Percentiles rank a stretch among this genome's conserved stretches.
These are phyloP conservation scores for Microtus oregoni DNA, from an alignment of 2,113 vertebrate species.

Conservation along the genomic window DNA sequence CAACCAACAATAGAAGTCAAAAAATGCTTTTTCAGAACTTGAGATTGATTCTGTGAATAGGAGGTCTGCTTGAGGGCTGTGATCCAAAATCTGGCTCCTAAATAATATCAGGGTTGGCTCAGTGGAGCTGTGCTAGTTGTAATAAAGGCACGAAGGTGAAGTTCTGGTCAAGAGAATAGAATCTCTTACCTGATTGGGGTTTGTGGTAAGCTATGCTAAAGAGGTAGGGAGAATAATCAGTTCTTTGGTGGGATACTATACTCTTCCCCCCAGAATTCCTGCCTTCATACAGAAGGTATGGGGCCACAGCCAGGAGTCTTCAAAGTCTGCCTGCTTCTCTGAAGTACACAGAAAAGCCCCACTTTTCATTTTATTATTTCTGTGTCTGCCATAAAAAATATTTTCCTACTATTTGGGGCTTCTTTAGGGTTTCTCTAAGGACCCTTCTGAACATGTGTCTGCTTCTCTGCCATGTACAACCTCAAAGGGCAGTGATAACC, in stretches of 20 bases:
- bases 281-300: not conserved
- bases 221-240: not conserved
- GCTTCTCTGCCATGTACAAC: no score
- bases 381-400: not conserved
- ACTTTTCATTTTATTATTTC: not conserved
- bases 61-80: not conserved
- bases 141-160: not conserved
- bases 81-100: not conserved
- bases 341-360: not conserved
- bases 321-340: not conserved
- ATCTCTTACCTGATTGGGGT: not conserved
- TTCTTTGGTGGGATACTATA: not conserved
- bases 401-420: not conserved
- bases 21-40: not conserved
- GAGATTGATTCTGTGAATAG: not conserved
- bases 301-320: not conserved
- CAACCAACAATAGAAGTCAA: not conserved
- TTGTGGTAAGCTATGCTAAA: not conserved
- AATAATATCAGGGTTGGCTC: not conserved
- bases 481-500: not conserved
- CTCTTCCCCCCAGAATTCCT: not conserved
- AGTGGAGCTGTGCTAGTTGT: not conserved
- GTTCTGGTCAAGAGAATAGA: not conserved
- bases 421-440: not conserved
- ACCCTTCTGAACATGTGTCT: not conserved